phyloP scores from a whole-genome alignment of 1,140 invertebrate species.

The Bemisia tabaci region DNA sequence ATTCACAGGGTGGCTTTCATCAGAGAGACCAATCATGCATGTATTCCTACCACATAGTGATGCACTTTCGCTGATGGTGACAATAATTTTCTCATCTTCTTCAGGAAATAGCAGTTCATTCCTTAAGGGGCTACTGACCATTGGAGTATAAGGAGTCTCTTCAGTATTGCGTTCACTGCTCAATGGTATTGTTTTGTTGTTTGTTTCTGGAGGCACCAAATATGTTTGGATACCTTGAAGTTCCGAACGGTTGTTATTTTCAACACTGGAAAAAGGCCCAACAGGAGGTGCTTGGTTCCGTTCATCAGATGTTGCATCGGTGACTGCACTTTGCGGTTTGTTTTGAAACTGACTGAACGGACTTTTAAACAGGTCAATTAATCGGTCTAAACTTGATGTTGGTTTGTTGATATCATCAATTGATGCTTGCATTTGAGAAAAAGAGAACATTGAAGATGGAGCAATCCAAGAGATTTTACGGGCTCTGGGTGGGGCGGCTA shows the following conservation, averaged over 20 bases:
- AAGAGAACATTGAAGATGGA: background rate
- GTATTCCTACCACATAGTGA: background rate
- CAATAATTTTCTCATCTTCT: background rate
- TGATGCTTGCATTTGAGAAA: background rate
- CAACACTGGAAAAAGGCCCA: background rate
- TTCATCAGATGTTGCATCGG: background rate
- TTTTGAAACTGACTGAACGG: background rate
- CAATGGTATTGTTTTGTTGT: background rate
- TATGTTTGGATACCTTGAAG: background rate
- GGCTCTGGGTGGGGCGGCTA: background rate
- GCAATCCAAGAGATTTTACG: background rate
- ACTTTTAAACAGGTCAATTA: background rate
- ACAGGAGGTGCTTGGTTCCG: background rate
- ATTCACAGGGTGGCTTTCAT: background rate
- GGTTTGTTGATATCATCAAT: background rate
- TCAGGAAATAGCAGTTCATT: background rate
- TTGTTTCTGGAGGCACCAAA: background rate
- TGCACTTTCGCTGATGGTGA: background rate
- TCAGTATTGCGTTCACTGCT: background rate
- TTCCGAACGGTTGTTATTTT: background rate
- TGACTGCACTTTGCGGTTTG: background rate
- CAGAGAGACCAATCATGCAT: background rate
- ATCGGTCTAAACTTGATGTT: background rate
- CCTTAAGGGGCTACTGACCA: no score
- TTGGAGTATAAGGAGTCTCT: background rate